Conservation (phyloP, 2,888 invertebrate species). For the Spilarctia lutea region DNA sequence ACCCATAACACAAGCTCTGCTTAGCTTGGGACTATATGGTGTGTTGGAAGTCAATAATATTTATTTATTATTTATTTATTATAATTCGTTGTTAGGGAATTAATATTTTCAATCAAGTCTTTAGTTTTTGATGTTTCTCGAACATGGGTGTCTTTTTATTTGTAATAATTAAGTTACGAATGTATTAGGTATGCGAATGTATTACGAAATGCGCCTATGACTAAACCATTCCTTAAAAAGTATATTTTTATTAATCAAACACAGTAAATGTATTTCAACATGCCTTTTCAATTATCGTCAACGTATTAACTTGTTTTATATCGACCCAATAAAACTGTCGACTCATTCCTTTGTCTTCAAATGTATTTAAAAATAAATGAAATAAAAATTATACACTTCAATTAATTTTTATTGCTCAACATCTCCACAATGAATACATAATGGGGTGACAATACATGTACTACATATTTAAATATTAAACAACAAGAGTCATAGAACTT, state of each 20-base stretch:
- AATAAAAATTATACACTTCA: conserved; percentile 45
- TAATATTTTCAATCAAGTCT: neutral
- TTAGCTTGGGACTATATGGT: too few species aligned
- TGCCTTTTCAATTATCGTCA: conserved; percentile 2
- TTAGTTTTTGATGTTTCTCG: neutral
- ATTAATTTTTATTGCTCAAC: conserved; percentile 58
- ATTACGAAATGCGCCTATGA: neutral
- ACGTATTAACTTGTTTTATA: conserved; percentile 6
- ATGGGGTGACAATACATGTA: conserved; percentile 49
- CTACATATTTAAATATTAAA: conserved; percentile 61
- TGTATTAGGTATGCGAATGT: neutral
- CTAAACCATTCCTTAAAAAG: neutral
- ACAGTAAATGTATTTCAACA: neutral
- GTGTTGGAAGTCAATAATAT: too few species aligned
- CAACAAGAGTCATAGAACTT: conserved; percentile 75
- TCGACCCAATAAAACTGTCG: conserved; percentile 4
- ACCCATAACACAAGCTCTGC: too few species aligned
- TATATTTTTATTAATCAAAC: neutral
- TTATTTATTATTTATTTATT: too few species aligned
- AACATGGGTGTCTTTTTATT: neutral
- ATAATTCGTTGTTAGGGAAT: too few species aligned
- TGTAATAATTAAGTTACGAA: neutral
- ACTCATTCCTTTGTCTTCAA: conserved; percentile 16
- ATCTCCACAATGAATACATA: conserved; percentile 53
- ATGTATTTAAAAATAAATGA: conserved; percentile 29